A percentile compares a stretch with the other conserved stretches of the same genome.
Evolutionary conservation across 1,140 invertebrate genomes (phyloP).

Genomic region (Platyscapa corneri): DNA sequence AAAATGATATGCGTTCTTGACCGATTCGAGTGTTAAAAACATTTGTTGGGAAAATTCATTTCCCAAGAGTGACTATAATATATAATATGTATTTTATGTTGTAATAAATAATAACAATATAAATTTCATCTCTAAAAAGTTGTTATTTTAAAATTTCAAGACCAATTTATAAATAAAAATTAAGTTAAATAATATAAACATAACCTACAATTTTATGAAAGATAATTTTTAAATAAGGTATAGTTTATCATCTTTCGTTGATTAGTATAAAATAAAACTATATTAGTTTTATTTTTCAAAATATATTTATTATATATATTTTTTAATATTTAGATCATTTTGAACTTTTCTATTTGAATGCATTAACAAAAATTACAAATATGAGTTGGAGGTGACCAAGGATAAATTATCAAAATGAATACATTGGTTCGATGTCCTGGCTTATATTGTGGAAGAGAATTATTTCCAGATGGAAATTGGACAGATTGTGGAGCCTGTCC

Average conservation of each 20-base stretch:
- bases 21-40: no score
- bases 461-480: constrained; percentile 80
- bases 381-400: constrained; percentile 36
- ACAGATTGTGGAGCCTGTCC: constrained; percentile 91
- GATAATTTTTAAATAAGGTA: not conserved
- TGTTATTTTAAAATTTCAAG: no score
- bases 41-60: no score
- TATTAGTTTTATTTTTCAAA: not conserved
- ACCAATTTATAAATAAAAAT: not conserved
- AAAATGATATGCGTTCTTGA: no score
- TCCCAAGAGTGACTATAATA: no score
- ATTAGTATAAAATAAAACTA: not conserved
- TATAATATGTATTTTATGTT: no score
- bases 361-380: constrained; percentile 19
- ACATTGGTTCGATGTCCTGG: constrained; percentile 81
- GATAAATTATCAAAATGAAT: constrained; percentile 52
- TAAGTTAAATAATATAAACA: not conserved
- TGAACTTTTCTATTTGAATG: not conserved
- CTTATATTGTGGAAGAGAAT: constrained; percentile 87
- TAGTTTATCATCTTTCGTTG: not conserved
- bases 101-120: no score
- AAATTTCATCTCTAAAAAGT: no score
- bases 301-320: not conserved
- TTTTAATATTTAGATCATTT: not conserved
- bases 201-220: not conserved